These are phyloP conservation scores for Pharmacophagus antenor DNA, from an alignment of 2,888 invertebrate genomes.

Conservation along the genomic window DNA sequence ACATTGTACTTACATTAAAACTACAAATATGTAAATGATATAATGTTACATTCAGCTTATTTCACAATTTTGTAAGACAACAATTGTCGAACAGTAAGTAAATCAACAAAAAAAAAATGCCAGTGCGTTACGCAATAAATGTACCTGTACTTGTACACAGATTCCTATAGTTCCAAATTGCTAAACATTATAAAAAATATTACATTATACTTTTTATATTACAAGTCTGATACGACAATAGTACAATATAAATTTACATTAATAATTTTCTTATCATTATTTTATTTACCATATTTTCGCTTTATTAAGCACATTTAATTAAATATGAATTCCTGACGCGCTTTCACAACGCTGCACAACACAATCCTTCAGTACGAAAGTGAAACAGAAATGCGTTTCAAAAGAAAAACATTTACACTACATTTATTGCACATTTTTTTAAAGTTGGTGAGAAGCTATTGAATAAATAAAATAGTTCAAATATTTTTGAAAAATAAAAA, in stretches of 20 bases:
- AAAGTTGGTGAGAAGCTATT: conserved; percentile 36
- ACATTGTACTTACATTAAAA: conserved; percentile 77
- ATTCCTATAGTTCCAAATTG: conserved; percentile 43
- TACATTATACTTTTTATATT: conserved; percentile 66
- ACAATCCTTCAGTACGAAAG: not conserved
- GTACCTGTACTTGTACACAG: conserved; percentile 49
- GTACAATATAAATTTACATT: conserved; percentile 72
- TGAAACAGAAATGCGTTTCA: conserved; percentile 4
- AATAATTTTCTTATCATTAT: conserved; percentile 62
- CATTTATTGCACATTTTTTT: conserved; percentile 57
- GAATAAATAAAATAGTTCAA: conserved; percentile 37
- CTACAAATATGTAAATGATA: conserved; percentile 57
- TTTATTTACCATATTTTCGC: conserved; percentile 48
- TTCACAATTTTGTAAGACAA: conserved; percentile 20
- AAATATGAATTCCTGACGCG: not conserved
- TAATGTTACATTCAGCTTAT: conserved; percentile 29
- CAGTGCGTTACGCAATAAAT: conserved; percentile 41
- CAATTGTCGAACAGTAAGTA: conserved; percentile 21
- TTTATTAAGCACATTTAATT: conserved; percentile 14
- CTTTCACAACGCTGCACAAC: conserved; percentile 13
- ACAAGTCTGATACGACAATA: conserved; percentile 74
- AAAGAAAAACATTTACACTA: conserved; percentile 40
- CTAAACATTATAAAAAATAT: conserved; percentile 59
- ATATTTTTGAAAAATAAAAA: conserved; percentile 17
- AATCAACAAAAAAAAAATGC: conserved; percentile 32